A percentile compares a stretch with the other conserved stretches of the same genome.
These are phyloP conservation scores for Vulpes ferrilata DNA, from an alignment of 2,113 vertebrate species.

Conservation along the genomic window DNA sequence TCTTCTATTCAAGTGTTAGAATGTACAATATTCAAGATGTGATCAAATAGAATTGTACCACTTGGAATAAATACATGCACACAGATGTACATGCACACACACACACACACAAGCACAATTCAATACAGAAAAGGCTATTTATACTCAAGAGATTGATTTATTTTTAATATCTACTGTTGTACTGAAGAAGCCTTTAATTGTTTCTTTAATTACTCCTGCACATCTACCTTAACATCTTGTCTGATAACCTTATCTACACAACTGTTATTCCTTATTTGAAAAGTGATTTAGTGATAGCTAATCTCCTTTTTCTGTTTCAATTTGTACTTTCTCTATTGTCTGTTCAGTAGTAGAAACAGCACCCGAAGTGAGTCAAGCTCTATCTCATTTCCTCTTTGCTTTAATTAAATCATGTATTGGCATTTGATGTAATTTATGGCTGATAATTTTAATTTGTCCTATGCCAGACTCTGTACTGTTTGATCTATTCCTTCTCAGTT, in stretches of 20 bases:
- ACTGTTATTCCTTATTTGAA: constrained; percentile 61
- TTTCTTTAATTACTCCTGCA: constrained; percentile 75
- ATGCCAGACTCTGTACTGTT: background rate
- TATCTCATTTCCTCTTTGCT: constrained; percentile 59
- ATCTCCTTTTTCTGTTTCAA: constrained; percentile 61
- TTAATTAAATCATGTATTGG: constrained; percentile 73
- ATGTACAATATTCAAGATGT: background rate
- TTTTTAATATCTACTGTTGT: constrained; percentile 77
- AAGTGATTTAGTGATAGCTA: constrained; percentile 43
- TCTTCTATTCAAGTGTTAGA: background rate
- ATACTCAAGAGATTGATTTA: constrained; percentile 58
- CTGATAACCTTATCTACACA: constrained; percentile 72
- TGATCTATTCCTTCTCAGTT: constrained; percentile 29
- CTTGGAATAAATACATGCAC: background rate
- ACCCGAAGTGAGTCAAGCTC: constrained; percentile 40
- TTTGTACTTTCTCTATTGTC: constrained; percentile 53
- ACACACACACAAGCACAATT: constrained; percentile 9
- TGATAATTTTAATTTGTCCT: constrained; percentile 57
- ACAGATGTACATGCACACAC: background rate
- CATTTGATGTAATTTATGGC: constrained; percentile 43
- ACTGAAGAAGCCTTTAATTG: constrained; percentile 64
- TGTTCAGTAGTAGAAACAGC: constrained; percentile 20
- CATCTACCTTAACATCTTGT: constrained; percentile 71
- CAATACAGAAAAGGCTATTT: constrained; percentile 32
- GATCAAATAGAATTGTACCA: background rate